phyloP scores from a whole-genome alignment of 2,888 invertebrate genomes.

The Blastobasis lacticolella region DNA sequence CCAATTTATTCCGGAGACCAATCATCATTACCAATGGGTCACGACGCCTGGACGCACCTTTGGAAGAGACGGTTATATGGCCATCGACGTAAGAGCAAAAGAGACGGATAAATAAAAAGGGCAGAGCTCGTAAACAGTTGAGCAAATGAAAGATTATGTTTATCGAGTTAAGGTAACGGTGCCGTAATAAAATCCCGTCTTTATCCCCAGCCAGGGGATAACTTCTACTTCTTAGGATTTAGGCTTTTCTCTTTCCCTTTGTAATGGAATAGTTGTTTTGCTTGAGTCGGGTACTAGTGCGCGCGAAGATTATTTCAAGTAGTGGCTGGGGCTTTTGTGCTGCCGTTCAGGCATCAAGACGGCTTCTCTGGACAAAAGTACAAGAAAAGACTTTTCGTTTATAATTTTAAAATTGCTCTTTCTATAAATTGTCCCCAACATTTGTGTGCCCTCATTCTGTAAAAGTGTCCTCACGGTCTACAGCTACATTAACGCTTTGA shows the following conservation, averaged over 20 bases:
- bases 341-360: too few species aligned
- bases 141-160: conserved; percentile 72
- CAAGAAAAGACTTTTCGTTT: too few species aligned
- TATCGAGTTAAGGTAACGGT: conserved; percentile 65
- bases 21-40: conserved; percentile 61
- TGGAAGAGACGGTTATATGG: conserved; percentile 23
- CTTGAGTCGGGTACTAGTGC: not conserved
- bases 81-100: conserved; percentile 14
- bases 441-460: too few species aligned
- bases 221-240: conserved; percentile 33
- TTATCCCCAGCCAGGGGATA: conserved; percentile 45
- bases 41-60: conserved; percentile 41
- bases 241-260: not conserved
- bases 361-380: too few species aligned
- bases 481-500: not conserved
- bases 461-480: not conserved
- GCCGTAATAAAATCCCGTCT: conserved; percentile 57
- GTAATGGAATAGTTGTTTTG: conserved; percentile 5
- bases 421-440: too few species aligned
- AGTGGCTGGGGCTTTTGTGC: too few species aligned
- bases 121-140: conserved; percentile 53
- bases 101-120: conserved; percentile 24
- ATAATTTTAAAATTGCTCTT: too few species aligned
- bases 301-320: too few species aligned
- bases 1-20: conserved; percentile 53